Conservation (phyloP, 2,113 vertebrate genomes). For the Cariama cristata region DNA sequence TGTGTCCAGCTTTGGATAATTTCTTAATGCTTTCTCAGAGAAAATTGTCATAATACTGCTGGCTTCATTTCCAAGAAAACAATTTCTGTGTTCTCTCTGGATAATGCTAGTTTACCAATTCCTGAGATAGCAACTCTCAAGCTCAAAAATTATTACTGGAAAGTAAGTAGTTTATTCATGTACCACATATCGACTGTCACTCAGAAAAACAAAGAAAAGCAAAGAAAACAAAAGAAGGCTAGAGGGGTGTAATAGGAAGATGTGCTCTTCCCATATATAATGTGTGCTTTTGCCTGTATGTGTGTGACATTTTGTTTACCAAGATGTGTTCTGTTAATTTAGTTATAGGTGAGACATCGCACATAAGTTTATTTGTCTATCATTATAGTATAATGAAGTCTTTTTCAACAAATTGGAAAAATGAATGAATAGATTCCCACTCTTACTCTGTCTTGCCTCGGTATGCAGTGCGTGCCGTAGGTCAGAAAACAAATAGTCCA, state of each 20-base stretch:
- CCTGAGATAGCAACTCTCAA: background rate
- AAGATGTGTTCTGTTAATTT: background rate
- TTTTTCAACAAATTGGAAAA: background rate
- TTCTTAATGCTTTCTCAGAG: background rate
- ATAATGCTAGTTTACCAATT: background rate
- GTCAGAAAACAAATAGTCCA: background rate
- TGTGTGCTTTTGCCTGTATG: background rate
- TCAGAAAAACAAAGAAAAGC: background rate
- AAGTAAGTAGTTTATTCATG: background rate
- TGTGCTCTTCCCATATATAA: background rate
- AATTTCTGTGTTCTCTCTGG: background rate
- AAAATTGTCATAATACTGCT: background rate
- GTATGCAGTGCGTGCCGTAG: background rate
- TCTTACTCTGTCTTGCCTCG: background rate
- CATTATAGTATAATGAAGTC: background rate
- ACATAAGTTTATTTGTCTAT: background rate
- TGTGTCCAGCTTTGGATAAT: background rate
- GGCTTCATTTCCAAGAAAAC: background rate
- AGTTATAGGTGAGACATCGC: background rate
- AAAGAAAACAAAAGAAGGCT: background rate
- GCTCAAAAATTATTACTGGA: background rate
- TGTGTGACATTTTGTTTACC: background rate
- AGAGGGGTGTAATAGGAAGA: background rate
- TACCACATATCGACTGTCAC: background rate
- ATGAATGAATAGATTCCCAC: background rate